Evolutionary conservation across 2,888 invertebrate species (phyloP), one percentile per base, ranked within the genome.

Genomic region (Luffia ferchaultella): DNA sequence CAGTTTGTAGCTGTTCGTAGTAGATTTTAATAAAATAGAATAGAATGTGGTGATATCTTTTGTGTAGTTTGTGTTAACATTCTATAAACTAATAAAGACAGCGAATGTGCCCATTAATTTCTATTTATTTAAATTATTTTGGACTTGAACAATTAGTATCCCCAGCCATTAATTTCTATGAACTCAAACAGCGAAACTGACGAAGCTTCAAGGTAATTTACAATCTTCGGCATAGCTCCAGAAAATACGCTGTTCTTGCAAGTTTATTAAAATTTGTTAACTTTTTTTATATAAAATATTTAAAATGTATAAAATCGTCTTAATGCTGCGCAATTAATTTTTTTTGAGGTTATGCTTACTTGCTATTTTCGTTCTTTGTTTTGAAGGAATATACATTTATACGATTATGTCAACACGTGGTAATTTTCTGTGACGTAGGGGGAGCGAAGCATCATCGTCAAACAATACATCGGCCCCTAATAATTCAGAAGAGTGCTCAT

Each of bases 401-500:
- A 12, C n/a, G n/a, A 42, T 16, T 5, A 7, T 16, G 5, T 42
- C 3, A 42, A 42, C 5, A 7, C 43, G n/a, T 9, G 5, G 3
- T 3, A 2, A 7, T 12, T 16, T 16, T 5, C 18, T 45, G 15
- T 52, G 51, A 66, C 67, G 53, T 52, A 84, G 84, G 82, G 84
- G 83, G 76, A 83, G 67, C 74, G 83, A 82, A 83, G 82, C 82
- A 65, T 75, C 83, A 73, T 82, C 84, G 79, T 83, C 84, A 67
- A 75, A 69, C 63, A 65, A 59, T 56, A 67, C 62, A 60, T 58
- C 64, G 63, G 62, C 78, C 79, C 79, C 83, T 59, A 67, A 60
- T 61, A 64, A 61, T 60, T 59, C 65, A 57, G 71, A 72, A 59
- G 73, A 68, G 54, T 66, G 52, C 49, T 59, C 69, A 57, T 60